Evolutionary conservation across 2,888 invertebrate genomes (phyloP), one percentile per base, ranked within the genome.

Genomic region (Ennomos erosarius): DNA sequence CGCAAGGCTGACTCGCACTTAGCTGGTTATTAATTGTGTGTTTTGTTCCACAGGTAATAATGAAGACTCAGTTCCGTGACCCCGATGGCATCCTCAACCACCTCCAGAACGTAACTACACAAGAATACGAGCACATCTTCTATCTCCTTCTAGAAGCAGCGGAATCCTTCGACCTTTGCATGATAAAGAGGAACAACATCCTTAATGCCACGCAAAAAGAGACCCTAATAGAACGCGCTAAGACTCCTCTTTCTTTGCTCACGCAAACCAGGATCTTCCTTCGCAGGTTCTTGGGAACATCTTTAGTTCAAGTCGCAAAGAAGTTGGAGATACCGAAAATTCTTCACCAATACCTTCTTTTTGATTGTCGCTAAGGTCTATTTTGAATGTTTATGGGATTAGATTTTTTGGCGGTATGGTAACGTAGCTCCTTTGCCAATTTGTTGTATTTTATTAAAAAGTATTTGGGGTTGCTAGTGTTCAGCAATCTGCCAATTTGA

Each of bases 1-100:
- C n/a, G n/a, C n/a, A n/a, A n/a, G n/a, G n/a, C n/a, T n/a, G n/a
- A n/a, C n/a, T n/a, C n/a, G n/a, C n/a, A n/a, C n/a, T n/a, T n/a
- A n/a, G n/a, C 4, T 10, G 1, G 2, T 8, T 44, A 16, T 36
- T 38, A 10, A 12, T 34, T 16, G 50, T 45, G 40, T 44, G 16
- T 51, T 52, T 59, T 48, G 4, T 9, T 57, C 65, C 67, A 0
- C 81, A 95, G 95, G 96, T 96, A 0, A 95, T 96, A 12, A 95
- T 97, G 93, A 96, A 96, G 84, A 96, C 96, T 9, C 97, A 97
- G 70, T 96, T 96, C 78, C 94, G 97, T 57, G 96, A 97, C 77
- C 97, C 97, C 0, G 96, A 96, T 76, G 97, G 97, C 37, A 95
- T 97, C 55, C 90, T 98, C 6, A 97, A 97, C 79, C 96, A 95